Evolutionary conservation across 2,113 vertebrate genomes (phyloP).

Genomic region (Dromas ardeola): DNA sequence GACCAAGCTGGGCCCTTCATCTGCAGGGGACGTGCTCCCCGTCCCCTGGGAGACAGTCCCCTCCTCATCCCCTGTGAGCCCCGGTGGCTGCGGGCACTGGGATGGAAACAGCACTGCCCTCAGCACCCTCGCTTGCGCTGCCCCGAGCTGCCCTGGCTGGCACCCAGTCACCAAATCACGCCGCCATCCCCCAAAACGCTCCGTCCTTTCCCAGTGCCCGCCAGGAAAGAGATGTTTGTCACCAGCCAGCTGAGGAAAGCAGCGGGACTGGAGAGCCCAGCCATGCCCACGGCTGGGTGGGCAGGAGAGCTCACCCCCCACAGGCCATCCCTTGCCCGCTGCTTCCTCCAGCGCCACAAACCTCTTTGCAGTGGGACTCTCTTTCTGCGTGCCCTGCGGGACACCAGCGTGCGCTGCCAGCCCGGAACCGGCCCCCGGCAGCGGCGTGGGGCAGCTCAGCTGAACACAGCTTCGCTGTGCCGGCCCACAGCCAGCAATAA

Average conservation of each 20-base stretch:
- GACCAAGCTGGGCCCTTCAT: neutral
- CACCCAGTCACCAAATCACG: neutral
- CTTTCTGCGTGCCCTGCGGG: neutral
- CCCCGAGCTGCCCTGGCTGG: neutral
- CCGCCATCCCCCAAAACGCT: accelerated
- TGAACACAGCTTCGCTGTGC: too few species aligned
- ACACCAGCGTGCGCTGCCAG: accelerated
- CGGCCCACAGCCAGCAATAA: neutral
- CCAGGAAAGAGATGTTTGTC: neutral
- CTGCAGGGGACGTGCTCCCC: neutral
- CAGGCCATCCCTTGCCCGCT: neutral
- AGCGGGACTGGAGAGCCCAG: neutral
- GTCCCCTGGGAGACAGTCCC: neutral
- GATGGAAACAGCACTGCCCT: neutral
- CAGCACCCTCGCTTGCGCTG: neutral
- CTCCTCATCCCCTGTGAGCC: accelerated
- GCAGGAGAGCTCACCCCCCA: neutral
- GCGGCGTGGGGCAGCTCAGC: accelerated
- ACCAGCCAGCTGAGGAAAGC: neutral
- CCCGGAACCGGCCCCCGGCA: neutral
- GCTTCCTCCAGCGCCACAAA: neutral
- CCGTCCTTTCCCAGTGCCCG: neutral
- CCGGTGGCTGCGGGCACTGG: neutral
- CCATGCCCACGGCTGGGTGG: neutral
- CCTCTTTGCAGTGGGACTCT: neutral